Percentiles rank a stretch among this genome's conserved stretches.
These are phyloP conservation scores for Caenorhabditis wallacei DNA, from an alignment of 2,888 invertebrate genomes.

Conservation along the genomic window DNA sequence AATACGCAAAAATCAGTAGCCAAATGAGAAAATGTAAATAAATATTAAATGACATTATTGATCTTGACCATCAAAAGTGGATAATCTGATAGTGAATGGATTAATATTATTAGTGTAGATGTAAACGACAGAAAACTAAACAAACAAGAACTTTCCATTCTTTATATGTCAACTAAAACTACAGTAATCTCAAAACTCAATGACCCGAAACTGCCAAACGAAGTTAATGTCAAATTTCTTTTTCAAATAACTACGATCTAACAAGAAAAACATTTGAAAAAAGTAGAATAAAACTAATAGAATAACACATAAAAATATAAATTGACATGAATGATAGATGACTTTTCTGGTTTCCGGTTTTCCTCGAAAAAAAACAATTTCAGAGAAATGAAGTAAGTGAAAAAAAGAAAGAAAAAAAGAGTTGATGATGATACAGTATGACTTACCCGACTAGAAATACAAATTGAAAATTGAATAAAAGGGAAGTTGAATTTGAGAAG, in stretches of 20 bases:
- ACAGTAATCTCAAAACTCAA: slow-evolving; percentile 26
- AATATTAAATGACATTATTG: slow-evolving; percentile 11
- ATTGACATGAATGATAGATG: slow-evolving; percentile 18
- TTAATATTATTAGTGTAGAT: slow-evolving; percentile 12
- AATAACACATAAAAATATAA: slow-evolving; percentile 33
- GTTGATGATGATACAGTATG: slow-evolving; percentile 42
- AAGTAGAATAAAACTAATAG: slow-evolving; percentile 16
- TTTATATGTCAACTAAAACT: slow-evolving; percentile 22
- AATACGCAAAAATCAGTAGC: not conserved
- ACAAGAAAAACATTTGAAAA: slow-evolving; percentile 20
- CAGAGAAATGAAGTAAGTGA: slow-evolving; percentile 13
- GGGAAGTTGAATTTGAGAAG: slow-evolving; percentile 21
- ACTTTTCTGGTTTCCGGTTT: slow-evolving; percentile 46
- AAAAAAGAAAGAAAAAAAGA: too few relatives aligned
- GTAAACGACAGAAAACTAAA: slow-evolving; percentile 20
- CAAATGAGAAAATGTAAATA: slow-evolving; percentile 4
- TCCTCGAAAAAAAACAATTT: slow-evolving; percentile 22
- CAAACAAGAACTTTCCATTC: slow-evolving; percentile 17
- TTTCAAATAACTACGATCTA: slow-evolving; percentile 2
- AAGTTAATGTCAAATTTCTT: slow-evolving; percentile 37
- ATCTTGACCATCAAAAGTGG: not conserved
- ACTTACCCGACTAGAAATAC: slow-evolving; percentile 33
- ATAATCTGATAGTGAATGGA: slow-evolving; percentile 4
- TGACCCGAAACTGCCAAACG: slow-evolving; percentile 50
- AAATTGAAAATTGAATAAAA: not conserved